phyloP scores from a whole-genome alignment of 1,140 invertebrate species.

The Drosophila sturtevanti region DNA sequence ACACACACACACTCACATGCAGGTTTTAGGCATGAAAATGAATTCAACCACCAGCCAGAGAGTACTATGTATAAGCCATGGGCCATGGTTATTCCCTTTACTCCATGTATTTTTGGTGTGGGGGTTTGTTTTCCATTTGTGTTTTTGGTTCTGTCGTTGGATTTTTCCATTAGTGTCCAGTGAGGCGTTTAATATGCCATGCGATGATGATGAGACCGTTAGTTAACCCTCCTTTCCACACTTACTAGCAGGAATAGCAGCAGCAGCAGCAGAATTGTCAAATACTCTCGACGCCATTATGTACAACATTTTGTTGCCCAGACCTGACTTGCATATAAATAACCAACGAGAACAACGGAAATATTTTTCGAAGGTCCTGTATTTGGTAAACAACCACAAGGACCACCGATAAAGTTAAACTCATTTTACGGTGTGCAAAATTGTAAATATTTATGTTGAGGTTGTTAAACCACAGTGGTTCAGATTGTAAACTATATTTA shows the following conservation, averaged over 20 bases:
- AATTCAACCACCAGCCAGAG: slow-evolving; percentile 53
- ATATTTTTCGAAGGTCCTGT: slow-evolving; percentile 47
- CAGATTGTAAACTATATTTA: background rate
- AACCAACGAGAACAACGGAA: slow-evolving; percentile 67
- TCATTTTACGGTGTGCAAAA: slow-evolving; percentile 77
- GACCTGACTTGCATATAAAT: slow-evolving; percentile 80
- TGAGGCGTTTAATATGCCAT: slow-evolving; percentile 64
- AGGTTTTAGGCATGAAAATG: slow-evolving; percentile 37
- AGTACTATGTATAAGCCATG: background rate
- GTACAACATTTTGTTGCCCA: slow-evolving; percentile 52
- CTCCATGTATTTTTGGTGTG: too few species aligned
- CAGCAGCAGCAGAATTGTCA: background rate
- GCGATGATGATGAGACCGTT: slow-evolving; percentile 36
- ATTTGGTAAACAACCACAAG: slow-evolving; percentile 77
- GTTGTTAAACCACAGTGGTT: slow-evolving; percentile 39
- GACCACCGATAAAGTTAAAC: slow-evolving; percentile 76
- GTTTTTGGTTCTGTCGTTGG: slow-evolving; percentile 17
- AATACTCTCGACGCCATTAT: slow-evolving; percentile 70
- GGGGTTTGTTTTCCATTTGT: slow-evolving; percentile 16
- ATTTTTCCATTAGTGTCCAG: slow-evolving; percentile 78
- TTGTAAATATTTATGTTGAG: slow-evolving; percentile 75
- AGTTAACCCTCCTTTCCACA: slow-evolving; percentile 37
- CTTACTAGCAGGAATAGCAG: background rate
- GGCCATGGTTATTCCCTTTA: slow-evolving; percentile 2
- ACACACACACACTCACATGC: background rate